phyloP scores from a whole-genome alignment of 2,797 vertebrate species.

The Alcedo atthis region DNA sequence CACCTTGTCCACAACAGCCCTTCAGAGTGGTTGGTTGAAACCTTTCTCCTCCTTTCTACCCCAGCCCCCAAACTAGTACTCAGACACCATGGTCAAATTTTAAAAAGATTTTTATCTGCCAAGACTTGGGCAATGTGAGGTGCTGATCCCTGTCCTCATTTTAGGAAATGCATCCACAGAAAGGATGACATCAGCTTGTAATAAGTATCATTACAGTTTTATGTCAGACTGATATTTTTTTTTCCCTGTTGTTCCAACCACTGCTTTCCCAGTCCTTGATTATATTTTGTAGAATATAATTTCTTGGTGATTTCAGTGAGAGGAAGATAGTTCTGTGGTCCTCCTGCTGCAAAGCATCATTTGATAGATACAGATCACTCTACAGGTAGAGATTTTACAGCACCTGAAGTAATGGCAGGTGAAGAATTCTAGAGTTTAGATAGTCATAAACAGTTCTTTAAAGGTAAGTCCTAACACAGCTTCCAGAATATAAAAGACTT shows the following conservation, averaged over 20 bases:
- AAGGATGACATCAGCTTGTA: not conserved
- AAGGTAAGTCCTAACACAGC: not conserved
- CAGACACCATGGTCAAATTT: not conserved
- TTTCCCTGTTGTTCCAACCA: not conserved
- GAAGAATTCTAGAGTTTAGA: not conserved
- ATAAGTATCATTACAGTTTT: not conserved
- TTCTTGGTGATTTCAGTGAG: not conserved
- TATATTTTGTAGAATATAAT: not conserved
- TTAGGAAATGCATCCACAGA: not conserved
- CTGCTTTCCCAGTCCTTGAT: not conserved
- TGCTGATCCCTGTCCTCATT: not conserved
- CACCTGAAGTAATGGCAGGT: not conserved
- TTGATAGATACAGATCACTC: not conserved
- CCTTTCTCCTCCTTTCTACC: not conserved
- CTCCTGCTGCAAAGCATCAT: not conserved
- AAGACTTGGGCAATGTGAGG: not conserved
- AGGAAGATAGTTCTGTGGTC: not conserved
- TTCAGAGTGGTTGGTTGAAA: not conserved
- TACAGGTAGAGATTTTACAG: not conserved
- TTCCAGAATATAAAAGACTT: not conserved
- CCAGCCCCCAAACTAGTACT: not conserved
- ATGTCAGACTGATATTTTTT: not conserved
- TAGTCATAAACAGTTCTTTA: not conserved
- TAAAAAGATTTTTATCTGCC: not conserved
- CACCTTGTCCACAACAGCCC: not conserved